Base-by-base conservation (phyloP, 2,888 invertebrate genomes). In the Heteromurus nitidus region DNA sequence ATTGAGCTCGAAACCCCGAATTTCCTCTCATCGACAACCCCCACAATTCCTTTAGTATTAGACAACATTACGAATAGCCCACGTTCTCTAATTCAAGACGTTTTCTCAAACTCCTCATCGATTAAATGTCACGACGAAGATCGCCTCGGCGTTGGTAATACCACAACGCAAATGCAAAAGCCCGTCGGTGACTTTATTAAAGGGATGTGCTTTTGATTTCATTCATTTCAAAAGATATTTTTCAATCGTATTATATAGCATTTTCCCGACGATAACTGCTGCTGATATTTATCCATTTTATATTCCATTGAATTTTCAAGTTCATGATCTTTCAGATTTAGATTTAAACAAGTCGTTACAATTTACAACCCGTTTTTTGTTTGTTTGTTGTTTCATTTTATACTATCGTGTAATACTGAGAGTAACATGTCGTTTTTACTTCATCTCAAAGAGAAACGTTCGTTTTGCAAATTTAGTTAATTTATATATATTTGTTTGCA, bases 41-140 rank as follows among this genome's bases (percentile, higher is more conserved):
- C 69, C 18, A 70, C 75, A 31, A 80, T 80, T 69, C 79, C 79
- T 55, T 72, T 79, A 70, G 79, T 79, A 44, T 72, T 79, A 79
- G 79, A 79, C 65, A 79, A 79, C 31, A 79, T 79, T 65, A 79
- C 79, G 28, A 79, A 79, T 47, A 79, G 64, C 22, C 72, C 79
- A 22, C 79, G 79, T 79, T 79, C 79, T 30, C 65, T 79, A 58
- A 75, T 75, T 79, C 79, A 70, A 72, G 79, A 79, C 36, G 79
- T 79, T 16, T 79, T 79, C 65, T 79, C 75, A 9, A 65, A 70
- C 50, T 76, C 75, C 58, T 70, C 69, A 67, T 50, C 76, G 77
- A 77, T 72, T 28, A 84, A 84, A 42, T 84, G 84, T 69, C 84
- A 84, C 36, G 84, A 84, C 26, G 84, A 84, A 60, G 84, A 82